phyloP scores from a whole-genome alignment of 2,797 vertebrate genomes.

The Toxotes lorentzi region DNA sequence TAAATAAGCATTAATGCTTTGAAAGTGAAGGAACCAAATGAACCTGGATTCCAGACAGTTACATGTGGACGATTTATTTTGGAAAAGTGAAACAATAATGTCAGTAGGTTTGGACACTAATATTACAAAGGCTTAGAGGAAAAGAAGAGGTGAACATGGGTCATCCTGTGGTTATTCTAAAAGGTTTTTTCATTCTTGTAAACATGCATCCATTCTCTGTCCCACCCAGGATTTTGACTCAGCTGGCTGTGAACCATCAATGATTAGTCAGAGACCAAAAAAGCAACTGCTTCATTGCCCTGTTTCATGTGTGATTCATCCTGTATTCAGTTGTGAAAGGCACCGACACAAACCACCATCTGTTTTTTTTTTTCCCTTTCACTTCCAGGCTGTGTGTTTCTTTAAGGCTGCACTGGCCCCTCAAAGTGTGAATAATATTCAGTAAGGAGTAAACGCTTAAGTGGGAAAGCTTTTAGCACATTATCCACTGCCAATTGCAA shows the following conservation, averaged over 20 bases:
- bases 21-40: too few relatives aligned
- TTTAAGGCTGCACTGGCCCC: slow-evolving; percentile 80
- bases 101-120: neutral
- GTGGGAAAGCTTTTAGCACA: slow-evolving; percentile 97
- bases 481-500: slow-evolving; percentile 92
- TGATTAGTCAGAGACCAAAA: neutral
- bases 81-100: neutral
- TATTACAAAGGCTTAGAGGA: neutral
- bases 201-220: neutral
- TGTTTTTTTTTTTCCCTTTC: slow-evolving; percentile 9
- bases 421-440: slow-evolving; percentile 94
- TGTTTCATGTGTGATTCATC: slow-evolving; percentile 30
- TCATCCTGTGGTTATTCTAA: neutral
- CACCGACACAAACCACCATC: slow-evolving; percentile 38
- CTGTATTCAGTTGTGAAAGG: slow-evolving; percentile 25
- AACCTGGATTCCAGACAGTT: too few relatives aligned
- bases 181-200: neutral
- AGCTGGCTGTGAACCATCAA: neutral
- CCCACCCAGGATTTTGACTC: neutral
- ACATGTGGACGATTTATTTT: neutral
- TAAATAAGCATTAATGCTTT: neutral
- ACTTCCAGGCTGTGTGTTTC: slow-evolving; percentile 57
- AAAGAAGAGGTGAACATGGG: neutral
- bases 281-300: neutral
- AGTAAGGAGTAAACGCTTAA: slow-evolving; percentile 87